Percentiles rank a stretch among this genome's conserved stretches.
Evolutionary conservation across 2,797 vertebrate species (phyloP).

Genomic region (Lemur catta): DNA sequence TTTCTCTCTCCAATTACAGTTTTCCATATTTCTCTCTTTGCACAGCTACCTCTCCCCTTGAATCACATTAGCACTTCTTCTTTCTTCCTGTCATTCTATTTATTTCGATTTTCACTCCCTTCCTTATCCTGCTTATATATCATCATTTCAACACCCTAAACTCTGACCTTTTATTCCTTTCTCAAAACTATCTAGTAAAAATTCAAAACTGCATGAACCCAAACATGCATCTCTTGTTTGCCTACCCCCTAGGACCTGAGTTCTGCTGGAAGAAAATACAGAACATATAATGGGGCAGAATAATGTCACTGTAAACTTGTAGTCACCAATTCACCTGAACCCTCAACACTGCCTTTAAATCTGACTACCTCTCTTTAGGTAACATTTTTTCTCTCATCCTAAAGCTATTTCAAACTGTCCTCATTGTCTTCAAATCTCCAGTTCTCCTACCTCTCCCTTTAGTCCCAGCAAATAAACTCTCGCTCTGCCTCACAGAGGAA

Average conservation of each 20-base stretch:
- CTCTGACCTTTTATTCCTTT: background rate
- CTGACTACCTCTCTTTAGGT: background rate
- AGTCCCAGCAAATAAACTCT: background rate
- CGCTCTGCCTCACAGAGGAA: background rate
- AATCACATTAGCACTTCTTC: background rate
- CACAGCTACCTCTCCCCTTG: background rate
- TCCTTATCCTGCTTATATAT: background rate
- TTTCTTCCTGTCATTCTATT: background rate
- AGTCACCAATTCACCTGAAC: background rate
- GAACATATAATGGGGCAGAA: background rate
- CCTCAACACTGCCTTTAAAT: background rate
- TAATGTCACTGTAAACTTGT: background rate
- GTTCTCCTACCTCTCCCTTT: background rate
- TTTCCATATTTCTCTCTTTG: background rate
- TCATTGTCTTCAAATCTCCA: background rate
- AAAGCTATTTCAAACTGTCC: background rate
- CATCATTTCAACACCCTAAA: background rate
- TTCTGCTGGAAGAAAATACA: background rate
- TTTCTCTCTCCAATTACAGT: background rate
- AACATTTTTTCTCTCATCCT: background rate
- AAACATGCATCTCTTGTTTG: background rate
- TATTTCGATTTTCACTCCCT: background rate
- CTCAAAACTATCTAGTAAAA: background rate
- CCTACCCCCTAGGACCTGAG: background rate
- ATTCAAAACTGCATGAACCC: background rate